These are phyloP conservation scores for Apamea anceps DNA, from an alignment of 2,888 invertebrate species.

Conservation along the genomic window DNA sequence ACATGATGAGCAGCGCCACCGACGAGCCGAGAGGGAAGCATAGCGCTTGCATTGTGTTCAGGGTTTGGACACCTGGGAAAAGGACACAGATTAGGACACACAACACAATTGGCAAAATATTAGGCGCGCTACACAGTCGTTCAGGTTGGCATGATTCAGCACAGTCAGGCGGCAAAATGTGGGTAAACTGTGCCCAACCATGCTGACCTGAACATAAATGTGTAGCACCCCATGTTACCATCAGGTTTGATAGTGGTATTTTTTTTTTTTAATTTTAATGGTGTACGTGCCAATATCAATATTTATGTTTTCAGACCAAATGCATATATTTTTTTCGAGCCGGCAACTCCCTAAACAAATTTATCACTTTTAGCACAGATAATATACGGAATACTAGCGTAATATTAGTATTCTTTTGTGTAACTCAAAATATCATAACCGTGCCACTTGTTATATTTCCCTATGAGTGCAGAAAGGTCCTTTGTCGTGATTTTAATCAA, in stretches of 20 bases:
- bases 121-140: not conserved
- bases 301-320: not conserved
- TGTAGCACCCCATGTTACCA: not conserved
- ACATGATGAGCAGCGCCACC: constrained; percentile 98
- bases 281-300: not conserved
- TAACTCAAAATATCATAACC: not conserved
- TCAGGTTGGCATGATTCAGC: not conserved
- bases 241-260: not conserved
- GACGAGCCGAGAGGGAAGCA: constrained; percentile 99
- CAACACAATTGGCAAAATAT: not conserved
- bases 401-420: not conserved
- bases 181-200: not conserved
- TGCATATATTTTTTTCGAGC: constrained; percentile 9
- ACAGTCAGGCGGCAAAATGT: not conserved
- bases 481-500: not conserved
- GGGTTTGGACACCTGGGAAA: constrained; percentile 94
- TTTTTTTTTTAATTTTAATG: too few species aligned
- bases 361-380: not conserved
- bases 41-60: constrained; percentile 99
- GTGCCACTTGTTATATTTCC: not conserved
- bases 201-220: not conserved
- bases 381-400: not conserved
- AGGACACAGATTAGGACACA: not conserved
- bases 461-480: not conserved
- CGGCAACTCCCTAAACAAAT: not conserved